Evolutionary conservation across 1,140 invertebrate genomes (phyloP), one percentile per base, ranked within the genome.

Genomic region (Megathymus violae): DNA sequence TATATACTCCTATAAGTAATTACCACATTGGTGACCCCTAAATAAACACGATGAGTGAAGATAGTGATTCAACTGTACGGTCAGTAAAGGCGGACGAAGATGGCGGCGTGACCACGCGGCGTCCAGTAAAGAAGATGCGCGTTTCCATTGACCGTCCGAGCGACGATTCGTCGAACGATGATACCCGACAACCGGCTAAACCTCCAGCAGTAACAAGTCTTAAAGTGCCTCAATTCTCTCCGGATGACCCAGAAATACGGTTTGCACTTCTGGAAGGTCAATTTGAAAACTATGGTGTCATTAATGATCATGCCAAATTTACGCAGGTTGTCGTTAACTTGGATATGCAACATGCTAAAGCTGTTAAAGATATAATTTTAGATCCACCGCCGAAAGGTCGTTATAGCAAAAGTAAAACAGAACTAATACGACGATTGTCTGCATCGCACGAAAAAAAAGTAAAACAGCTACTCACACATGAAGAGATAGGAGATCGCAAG

Each of bases 341-440:
- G 9, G 51, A 51, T 4, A 47, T 46, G n/a, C 31, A 41, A 27
- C 56, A 64, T 36, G 54, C 62, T 16, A 43, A 9, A 16, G 51
- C 50, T 17, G 56, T 69, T 3, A 51, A 69, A 7, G 67, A 69
- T 22, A 22, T 69, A 13, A 56, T 64, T 3, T 31, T 40, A 0
- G 17, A 50, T 0, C 60, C 66, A 16, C 66, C 66, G 3, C 15
- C 16, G 6, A 43, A 19, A 9, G 34, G 11, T 22, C 60, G 60
- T 22, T 69, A 83, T 27, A 36, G 46, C 0, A 76, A 48, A 19
- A n/a, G 79, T 1, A 85, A 85, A 40, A 52, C 15, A 0, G 70
- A 72, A 17, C 22, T 84, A 4, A 76, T 81, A 0, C 47, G 41
- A 5, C 62, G 72, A 1, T 48, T 80, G 0, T 66, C 63, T 9